Evolutionary conservation across 2,113 vertebrate species (phyloP).

Genomic region (Crotophaga sulcirostris): DNA sequence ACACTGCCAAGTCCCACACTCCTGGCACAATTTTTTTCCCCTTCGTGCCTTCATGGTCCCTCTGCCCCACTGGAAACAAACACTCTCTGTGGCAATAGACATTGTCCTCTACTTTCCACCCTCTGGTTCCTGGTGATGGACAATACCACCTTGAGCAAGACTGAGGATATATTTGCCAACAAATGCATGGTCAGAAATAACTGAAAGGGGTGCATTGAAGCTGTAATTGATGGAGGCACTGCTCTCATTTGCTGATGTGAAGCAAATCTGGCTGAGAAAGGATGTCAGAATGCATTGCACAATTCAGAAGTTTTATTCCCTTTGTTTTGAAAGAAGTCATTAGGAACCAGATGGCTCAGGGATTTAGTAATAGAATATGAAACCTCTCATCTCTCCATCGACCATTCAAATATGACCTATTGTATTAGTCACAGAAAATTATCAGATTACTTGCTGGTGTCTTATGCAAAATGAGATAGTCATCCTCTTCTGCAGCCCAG

Average conservation of each 20-base stretch:
- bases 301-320: conserved; percentile 31
- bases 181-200: background rate
- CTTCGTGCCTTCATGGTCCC: background rate
- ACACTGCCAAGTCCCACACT: background rate
- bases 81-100: background rate
- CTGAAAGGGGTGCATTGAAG: background rate
- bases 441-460: conserved; percentile 14
- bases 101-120: background rate
- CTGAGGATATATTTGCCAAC: background rate
- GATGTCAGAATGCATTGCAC: conserved; percentile 36
- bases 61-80: background rate
- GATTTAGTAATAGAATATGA: conserved; percentile 47
- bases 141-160: background rate
- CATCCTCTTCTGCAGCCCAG: background rate
- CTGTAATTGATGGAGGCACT: background rate
- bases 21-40: background rate
- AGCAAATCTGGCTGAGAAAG: conserved; percentile 36
- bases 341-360: conserved; percentile 57
- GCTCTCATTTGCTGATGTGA: conserved; percentile 8
- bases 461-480: conserved; percentile 22
- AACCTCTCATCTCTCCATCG: conserved; percentile 33
- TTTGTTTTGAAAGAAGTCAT: conserved; percentile 67
- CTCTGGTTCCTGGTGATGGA: background rate
- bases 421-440: conserved; percentile 55
- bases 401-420: conserved; percentile 28